A percentile compares a stretch with the other conserved stretches of the same genome.
Conservation (phyloP, 2,888 invertebrate species). For the Drosophila koepferae region DNA sequence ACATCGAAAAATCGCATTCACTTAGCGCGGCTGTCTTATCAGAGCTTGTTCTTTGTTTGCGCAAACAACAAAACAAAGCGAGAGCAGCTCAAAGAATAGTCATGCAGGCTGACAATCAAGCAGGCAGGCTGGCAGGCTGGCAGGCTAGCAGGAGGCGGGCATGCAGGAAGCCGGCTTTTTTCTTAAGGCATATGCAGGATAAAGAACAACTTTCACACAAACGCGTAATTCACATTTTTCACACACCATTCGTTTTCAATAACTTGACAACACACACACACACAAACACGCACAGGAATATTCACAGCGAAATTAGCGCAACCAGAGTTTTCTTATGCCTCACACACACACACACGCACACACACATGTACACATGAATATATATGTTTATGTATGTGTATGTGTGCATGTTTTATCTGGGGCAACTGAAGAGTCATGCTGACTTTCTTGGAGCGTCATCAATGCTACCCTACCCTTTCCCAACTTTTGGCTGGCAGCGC, state of each 20-base stretch:
- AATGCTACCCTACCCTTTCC: constrained; percentile 31
- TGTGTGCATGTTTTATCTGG: constrained; percentile 11
- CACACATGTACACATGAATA: not conserved
- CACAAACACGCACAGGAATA: constrained; percentile 13
- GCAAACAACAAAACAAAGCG: constrained; percentile 22
- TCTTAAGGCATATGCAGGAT: not conserved
- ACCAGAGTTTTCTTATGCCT: constrained; percentile 42
- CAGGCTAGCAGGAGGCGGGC: not conserved
- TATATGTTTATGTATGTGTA: not conserved
- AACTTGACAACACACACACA: constrained; percentile 44
- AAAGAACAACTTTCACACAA: constrained; percentile 36
- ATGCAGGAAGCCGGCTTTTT: constrained; percentile 21
- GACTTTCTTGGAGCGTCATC: constrained; percentile 63
- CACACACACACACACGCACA: not conserved
- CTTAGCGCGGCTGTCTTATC: constrained; percentile 39
- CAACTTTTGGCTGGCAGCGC: not conserved
- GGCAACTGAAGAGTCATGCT: constrained; percentile 67
- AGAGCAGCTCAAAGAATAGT: constrained; percentile 38
- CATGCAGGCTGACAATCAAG: constrained; percentile 30
- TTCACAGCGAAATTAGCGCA: constrained; percentile 65
- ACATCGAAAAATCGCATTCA: constrained; percentile 27
- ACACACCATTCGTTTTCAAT: constrained; percentile 80
- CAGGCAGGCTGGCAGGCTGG: not conserved
- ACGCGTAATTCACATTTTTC: constrained; percentile 71
- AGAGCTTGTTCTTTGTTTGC: constrained; percentile 21